These are phyloP conservation scores for Hydrozoanthus tunicans DNA, from an alignment of 64 coral and sea anemone genomes.

Conservation along the genomic window DNA sequence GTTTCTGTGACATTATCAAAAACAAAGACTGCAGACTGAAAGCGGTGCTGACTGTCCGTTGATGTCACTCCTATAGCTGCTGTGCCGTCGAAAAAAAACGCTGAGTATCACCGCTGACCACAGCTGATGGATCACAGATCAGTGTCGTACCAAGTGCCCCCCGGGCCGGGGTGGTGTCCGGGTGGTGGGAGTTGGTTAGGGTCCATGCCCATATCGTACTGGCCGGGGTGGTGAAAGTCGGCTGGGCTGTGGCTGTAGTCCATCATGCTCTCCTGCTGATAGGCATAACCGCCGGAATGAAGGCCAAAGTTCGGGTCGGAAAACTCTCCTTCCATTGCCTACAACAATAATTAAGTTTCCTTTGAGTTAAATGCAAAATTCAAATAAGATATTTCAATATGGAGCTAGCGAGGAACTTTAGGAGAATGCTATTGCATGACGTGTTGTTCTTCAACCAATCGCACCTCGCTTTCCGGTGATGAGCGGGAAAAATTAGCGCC, in stretches of 20 bases:
- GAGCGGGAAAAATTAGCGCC: too few relatives aligned
- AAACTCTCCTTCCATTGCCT: constrained; percentile 93
- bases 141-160: constrained; percentile 87
- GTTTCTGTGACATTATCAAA: not conserved
- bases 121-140: constrained; percentile 57
- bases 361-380: too few relatives aligned
- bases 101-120: too few relatives aligned
- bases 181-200: constrained; percentile 63
- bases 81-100: not conserved
- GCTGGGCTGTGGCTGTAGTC: constrained; percentile 79
- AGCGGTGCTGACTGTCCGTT: not conserved
- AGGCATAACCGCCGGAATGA: constrained; percentile 67
- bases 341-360: not conserved
- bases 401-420: too few relatives aligned
- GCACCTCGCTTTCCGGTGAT: too few relatives aligned
- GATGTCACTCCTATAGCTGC: not conserved
- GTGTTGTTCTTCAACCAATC: too few relatives aligned
- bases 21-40: not conserved
- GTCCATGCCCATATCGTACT: constrained; percentile 74
- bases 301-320: constrained; percentile 65
- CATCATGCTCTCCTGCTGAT: constrained; percentile 81
- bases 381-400: too few relatives aligned
- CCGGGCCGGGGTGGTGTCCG: constrained; percentile 69
- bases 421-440: too few relatives aligned
- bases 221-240: constrained; percentile 70